phyloP scores from a whole-genome alignment of 2,888 invertebrate species.

The Metellina segmentata region DNA sequence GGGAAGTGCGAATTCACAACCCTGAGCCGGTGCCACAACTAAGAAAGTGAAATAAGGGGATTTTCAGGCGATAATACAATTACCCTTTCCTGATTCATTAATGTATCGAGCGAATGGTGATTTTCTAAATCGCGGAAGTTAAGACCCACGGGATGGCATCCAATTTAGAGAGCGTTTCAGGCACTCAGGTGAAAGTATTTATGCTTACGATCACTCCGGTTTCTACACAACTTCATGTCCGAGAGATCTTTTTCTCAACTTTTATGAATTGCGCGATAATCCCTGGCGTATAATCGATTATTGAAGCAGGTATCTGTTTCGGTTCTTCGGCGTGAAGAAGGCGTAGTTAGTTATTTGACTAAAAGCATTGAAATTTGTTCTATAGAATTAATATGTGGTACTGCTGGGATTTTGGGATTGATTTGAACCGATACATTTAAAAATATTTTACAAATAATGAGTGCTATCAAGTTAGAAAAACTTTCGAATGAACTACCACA shows the following conservation, averaged over 20 bases:
- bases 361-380: too few relatives aligned
- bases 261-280: too few relatives aligned
- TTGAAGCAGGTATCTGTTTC: too few relatives aligned
- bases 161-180: conserved; percentile 3
- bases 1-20: conserved; percentile 4
- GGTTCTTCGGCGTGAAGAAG: too few relatives aligned
- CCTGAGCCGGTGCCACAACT: not conserved
- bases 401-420: not conserved
- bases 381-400: too few relatives aligned
- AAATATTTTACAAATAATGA: not conserved
- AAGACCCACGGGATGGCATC: not conserved
- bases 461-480: too few relatives aligned
- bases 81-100: conserved; percentile 42
- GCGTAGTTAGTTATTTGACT: too few relatives aligned
- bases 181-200: not conserved
- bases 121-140: conserved; percentile 35
- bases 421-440: not conserved
- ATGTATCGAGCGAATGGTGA: not conserved
- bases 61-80: conserved; percentile 36
- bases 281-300: too few relatives aligned
- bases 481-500: too few relatives aligned
- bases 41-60: not conserved
- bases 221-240: too few relatives aligned
- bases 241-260: too few relatives aligned
- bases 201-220: too few relatives aligned